phyloP scores from a whole-genome alignment of 2,888 invertebrate species.

The Conus canariensis region DNA sequence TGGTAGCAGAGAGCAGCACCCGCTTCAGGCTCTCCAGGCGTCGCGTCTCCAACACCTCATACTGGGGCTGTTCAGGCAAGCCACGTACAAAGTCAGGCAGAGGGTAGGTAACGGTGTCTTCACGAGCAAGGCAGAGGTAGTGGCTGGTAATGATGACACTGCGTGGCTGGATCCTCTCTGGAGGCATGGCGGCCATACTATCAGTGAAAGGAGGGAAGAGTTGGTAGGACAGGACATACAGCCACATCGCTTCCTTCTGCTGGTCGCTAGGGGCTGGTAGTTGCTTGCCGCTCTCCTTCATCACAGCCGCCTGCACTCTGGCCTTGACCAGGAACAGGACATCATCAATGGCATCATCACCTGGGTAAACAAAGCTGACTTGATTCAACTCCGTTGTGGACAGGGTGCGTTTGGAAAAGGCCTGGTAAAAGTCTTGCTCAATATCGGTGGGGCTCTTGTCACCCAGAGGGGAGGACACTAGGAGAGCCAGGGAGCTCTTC shows the following conservation, averaged over 20 bases:
- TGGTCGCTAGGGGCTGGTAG: neutral
- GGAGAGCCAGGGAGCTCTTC: constrained; percentile 65
- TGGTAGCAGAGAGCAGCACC: constrained; percentile 59
- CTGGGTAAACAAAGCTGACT: constrained; percentile 69
- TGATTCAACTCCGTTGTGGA: constrained; percentile 71
- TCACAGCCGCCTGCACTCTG: constrained; percentile 46
- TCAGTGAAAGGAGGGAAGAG: constrained; percentile 46
- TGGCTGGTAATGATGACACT: constrained; percentile 72
- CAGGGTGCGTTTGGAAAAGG: constrained; percentile 61
- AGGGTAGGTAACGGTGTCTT: constrained; percentile 76
- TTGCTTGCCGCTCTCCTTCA: neutral
- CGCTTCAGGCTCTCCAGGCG: constrained; percentile 70
- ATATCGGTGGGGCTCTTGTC: constrained; percentile 65
- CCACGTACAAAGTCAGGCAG: constrained; percentile 76
- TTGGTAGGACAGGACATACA: constrained; percentile 66
- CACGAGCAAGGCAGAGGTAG: constrained; percentile 70
- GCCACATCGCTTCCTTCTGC: constrained; percentile 63
- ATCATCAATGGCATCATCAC: constrained; percentile 74
- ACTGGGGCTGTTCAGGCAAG: constrained; percentile 70
- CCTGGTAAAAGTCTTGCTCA: constrained; percentile 75
- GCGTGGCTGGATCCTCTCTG: constrained; percentile 58
- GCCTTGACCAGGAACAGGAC: constrained; percentile 71
- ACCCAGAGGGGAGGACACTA: constrained; percentile 67
- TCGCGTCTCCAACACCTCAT: constrained; percentile 67
- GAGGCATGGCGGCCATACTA: constrained; percentile 47